Conservation (phyloP, 2,113 vertebrate genomes). For the Ageneiosus marmoratus region DNA sequence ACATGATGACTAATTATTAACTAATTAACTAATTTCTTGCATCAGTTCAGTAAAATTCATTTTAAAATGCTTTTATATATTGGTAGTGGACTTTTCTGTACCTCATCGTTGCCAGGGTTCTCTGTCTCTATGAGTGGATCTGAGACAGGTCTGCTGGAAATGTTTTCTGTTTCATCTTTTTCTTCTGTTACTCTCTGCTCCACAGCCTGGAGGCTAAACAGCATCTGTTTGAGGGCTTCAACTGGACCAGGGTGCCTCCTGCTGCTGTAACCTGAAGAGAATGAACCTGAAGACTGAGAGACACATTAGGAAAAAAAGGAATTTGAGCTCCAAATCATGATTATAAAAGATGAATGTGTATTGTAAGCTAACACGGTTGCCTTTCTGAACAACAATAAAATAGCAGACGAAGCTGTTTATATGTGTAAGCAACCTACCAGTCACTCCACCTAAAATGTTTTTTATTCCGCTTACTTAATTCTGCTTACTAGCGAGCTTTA, state of each 20-base stretch:
- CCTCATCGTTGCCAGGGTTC: background rate
- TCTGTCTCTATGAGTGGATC: background rate
- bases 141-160: background rate
- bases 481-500: background rate
- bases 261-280: constrained; percentile 56
- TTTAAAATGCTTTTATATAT: background rate
- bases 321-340: background rate
- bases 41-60: background rate
- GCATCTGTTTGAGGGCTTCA: constrained; percentile 78
- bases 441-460: background rate
- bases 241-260: constrained; percentile 77
- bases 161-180: constrained; percentile 8
- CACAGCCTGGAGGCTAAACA: constrained; percentile 79
- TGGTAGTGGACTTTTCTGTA: background rate
- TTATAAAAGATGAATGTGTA: background rate
- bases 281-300: constrained; percentile 46
- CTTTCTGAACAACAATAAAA: background rate
- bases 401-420: background rate
- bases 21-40: background rate
- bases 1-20: background rate
- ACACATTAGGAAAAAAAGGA: background rate
- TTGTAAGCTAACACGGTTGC: background rate
- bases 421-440: background rate
- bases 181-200: constrained; percentile 68
- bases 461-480: background rate